Base-by-base conservation (phyloP, 2,888 invertebrate genomes). In the Lissonota sp. region DNA sequence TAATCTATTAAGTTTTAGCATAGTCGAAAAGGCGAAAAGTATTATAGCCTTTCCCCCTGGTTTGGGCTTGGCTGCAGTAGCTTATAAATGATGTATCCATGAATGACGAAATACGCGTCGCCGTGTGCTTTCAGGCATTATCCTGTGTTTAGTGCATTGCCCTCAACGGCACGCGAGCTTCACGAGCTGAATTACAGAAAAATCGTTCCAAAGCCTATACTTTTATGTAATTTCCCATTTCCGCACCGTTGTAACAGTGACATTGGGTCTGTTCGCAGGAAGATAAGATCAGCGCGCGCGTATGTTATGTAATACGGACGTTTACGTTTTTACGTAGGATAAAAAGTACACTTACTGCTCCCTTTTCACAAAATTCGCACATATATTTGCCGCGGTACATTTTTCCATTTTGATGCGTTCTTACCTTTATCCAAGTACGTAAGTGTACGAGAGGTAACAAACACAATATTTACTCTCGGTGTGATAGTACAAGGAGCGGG, bases 251-350 rank as follows among this genome's bases (percentile, higher is more conserved):
- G 58, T 12, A 62, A 55, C 39, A 76, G 69, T 69, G 75, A 62
- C 62, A 76, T 69, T 69, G 44, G 26, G 44, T 53, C 69, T 62
- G 53, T 16, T 67, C 10, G 39, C 49, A 40, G 37, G 26, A 53
- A 14, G 75, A 76, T 76, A 62, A 62, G 42, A 76, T 76, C 75
- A 42, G 84, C 86, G 85, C 85, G 84, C 86, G 84, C 84, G 75
- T 14, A 26, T 37, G 7, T 10, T 26, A 7, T 37, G 37, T 57
- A 26, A 26, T 10, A 44, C 44, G 53, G n/a, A 51, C n/a, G 55
- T 16, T 6, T 57, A 37, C 16, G 10, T 57, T 57, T 26, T 53
- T 10, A 16, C 8, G 26, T 57, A 57, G 26, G 26, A n/a, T 57
- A 37, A 57, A 57, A 57, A 7, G 37, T 57, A 37, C 26, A 26